Percentiles rank a stretch among this genome's conserved stretches.
Conservation (phyloP, 2,797 vertebrate genomes). For the Hipposideros larvatus region DNA sequence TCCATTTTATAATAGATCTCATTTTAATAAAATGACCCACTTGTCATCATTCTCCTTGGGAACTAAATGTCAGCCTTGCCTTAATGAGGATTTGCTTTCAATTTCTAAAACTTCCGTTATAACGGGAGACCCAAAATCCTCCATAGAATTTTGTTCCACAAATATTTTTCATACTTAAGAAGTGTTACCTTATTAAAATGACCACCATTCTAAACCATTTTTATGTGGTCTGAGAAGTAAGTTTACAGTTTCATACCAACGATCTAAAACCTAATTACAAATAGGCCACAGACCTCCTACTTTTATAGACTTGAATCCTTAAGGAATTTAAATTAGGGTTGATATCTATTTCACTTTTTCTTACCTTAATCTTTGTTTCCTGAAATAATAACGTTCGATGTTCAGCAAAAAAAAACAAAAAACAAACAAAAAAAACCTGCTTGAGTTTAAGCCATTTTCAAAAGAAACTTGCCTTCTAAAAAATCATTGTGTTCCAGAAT, state of each 20-base stretch:
- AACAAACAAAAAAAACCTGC: slow-evolving; percentile 60
- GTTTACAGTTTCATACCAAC: slow-evolving; percentile 87
- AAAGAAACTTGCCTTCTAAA: slow-evolving; percentile 89
- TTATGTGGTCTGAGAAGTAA: slow-evolving; percentile 80
- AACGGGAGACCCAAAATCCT: slow-evolving; percentile 82
- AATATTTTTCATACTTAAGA: slow-evolving; percentile 82
- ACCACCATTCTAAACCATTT: slow-evolving; percentile 83
- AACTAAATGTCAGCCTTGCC: slow-evolving; percentile 91
- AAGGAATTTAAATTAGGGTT: slow-evolving; percentile 85
- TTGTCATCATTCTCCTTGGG: slow-evolving; percentile 78
- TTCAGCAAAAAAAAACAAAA: slow-evolving; percentile 80
- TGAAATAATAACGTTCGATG: slow-evolving; percentile 84
- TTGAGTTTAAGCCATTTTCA: slow-evolving; percentile 88
- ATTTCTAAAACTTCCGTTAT: slow-evolving; percentile 88
- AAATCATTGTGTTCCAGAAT: slow-evolving; percentile 87
- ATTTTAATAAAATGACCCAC: slow-evolving; percentile 36
- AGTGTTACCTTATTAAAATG: slow-evolving; percentile 91
- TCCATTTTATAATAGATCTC: slow-evolving; percentile 63
- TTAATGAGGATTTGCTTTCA: slow-evolving; percentile 90
- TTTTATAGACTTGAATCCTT: slow-evolving; percentile 89
- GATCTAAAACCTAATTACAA: slow-evolving; percentile 81
- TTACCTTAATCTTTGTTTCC: slow-evolving; percentile 84
- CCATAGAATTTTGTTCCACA: slow-evolving; percentile 81
- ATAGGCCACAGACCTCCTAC: slow-evolving; percentile 87
- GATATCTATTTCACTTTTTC: slow-evolving; percentile 86